Evolutionary conservation across 2,113 vertebrate species (phyloP).

Genomic region (Halcyon senegalensis): DNA sequence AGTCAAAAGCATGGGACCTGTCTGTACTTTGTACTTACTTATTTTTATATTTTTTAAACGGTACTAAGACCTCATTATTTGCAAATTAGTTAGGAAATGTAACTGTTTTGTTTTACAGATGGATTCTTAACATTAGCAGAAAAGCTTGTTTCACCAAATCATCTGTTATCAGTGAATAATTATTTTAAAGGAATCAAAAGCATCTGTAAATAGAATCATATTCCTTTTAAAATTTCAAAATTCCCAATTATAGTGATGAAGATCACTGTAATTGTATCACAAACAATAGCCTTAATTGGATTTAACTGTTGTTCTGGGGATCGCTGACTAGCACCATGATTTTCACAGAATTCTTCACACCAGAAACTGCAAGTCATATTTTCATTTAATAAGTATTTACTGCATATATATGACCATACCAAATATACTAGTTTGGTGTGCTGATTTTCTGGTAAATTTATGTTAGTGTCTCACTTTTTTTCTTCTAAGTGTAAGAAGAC

Average conservation of each 20-base stretch:
- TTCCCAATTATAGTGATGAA: not conserved
- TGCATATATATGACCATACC: not conserved
- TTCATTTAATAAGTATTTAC: not conserved
- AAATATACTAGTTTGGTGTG: not conserved
- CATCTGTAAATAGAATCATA: not conserved
- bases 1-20: not conserved
- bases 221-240: not conserved
- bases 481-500: not conserved
- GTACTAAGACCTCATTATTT: not conserved
- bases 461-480: not conserved
- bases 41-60: not conserved
- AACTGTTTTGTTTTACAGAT: not conserved
- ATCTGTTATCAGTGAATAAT: not conserved
- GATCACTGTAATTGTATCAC: not conserved
- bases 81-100: not conserved
- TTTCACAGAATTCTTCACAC: not conserved
- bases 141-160: not conserved
- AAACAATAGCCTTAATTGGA: not conserved
- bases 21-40: not conserved
- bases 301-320: not conserved
- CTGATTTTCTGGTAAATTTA: not conserved
- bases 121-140: not conserved
- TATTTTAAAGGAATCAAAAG: not conserved
- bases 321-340: not conserved
- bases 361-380: fast-evolving